Conservation (phyloP, 1,140 invertebrate genomes). For the Neoseiulus cucumeris region DNA sequence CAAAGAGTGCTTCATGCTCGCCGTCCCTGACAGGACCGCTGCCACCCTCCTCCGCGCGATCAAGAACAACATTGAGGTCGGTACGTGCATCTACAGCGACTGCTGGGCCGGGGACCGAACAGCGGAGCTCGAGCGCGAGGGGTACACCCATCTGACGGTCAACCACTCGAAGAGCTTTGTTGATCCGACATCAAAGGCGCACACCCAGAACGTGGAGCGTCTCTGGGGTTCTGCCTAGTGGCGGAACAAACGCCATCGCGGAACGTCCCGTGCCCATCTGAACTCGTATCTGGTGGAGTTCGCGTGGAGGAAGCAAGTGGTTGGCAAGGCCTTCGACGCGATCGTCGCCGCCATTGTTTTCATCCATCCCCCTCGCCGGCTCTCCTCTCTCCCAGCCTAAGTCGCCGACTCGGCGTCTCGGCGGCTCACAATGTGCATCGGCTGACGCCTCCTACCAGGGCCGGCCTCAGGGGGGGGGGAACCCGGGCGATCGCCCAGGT, state of each 20-base stretch:
- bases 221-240: slow-evolving; percentile 13
- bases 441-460: too few relatives aligned
- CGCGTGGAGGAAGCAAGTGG: too few relatives aligned
- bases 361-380: too few relatives aligned
- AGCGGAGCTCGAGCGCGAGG: background rate
- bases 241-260: slow-evolving; percentile 9
- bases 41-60: slow-evolving; percentile 2
- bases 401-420: too few relatives aligned
- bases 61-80: too few relatives aligned
- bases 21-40: background rate
- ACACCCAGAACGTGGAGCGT: slow-evolving; percentile 1
- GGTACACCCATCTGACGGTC: background rate
- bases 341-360: too few relatives aligned
- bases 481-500: too few relatives aligned
- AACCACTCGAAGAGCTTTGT: slow-evolving; percentile 2
- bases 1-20: slow-evolving; percentile 3
- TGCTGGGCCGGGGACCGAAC: slow-evolving; percentile 12
- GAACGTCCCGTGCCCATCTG: slow-evolving; percentile 1
- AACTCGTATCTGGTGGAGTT: too few relatives aligned
- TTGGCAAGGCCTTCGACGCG: too few relatives aligned
- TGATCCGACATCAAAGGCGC: background rate
- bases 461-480: too few relatives aligned
- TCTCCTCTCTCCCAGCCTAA: too few relatives aligned
- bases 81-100: slow-evolving; percentile 6
- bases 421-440: too few relatives aligned